Percentiles rank a stretch among this genome's conserved stretches.
Evolutionary conservation across 2,888 invertebrate species (phyloP).

Genomic region (Drosophila fulvimacula): DNA sequence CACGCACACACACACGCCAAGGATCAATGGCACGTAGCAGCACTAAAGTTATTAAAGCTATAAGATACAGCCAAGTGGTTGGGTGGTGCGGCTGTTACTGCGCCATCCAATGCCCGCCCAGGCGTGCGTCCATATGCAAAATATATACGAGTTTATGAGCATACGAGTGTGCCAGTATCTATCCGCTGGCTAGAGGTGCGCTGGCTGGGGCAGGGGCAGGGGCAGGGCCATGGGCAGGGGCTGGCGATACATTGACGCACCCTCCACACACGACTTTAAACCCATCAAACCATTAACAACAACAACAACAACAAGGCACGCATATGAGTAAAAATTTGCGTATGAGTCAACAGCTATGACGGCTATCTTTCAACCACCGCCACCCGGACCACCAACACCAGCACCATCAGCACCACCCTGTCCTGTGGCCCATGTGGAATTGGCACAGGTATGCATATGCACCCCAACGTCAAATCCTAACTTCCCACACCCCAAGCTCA

Average conservation of each 20-base stretch:
- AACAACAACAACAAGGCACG: constrained; percentile 40
- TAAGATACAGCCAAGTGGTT: constrained; percentile 58
- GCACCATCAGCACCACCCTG: constrained; percentile 21
- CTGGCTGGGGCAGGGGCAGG: neutral
- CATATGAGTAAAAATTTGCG: constrained; percentile 77
- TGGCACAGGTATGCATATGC: constrained; percentile 60
- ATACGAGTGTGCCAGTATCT: constrained; percentile 27
- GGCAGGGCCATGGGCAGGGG: neutral
- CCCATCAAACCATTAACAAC: constrained; percentile 76
- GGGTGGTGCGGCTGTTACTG: constrained; percentile 22
- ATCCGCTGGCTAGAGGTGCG: constrained; percentile 2
- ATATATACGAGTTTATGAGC: constrained; percentile 51
- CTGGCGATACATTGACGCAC: constrained; percentile 67
- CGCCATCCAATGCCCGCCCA: constrained; percentile 55
- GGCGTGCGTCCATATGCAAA: constrained; percentile 70
- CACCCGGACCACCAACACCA: constrained; percentile 23
- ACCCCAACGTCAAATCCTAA: constrained; percentile 36
- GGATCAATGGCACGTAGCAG: constrained; percentile 78
- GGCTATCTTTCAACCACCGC: constrained; percentile 68
- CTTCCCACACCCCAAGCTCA: constrained; percentile 12
- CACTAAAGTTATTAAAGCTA: constrained; percentile 77
- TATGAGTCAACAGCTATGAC: constrained; percentile 72
- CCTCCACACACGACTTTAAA: constrained; percentile 68
- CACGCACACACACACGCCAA: constrained; percentile 49
- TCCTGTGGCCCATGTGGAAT: constrained; percentile 17